Base-by-base conservation (phyloP, 1,140 invertebrate genomes). In the Bombus vancouverensis region DNA sequence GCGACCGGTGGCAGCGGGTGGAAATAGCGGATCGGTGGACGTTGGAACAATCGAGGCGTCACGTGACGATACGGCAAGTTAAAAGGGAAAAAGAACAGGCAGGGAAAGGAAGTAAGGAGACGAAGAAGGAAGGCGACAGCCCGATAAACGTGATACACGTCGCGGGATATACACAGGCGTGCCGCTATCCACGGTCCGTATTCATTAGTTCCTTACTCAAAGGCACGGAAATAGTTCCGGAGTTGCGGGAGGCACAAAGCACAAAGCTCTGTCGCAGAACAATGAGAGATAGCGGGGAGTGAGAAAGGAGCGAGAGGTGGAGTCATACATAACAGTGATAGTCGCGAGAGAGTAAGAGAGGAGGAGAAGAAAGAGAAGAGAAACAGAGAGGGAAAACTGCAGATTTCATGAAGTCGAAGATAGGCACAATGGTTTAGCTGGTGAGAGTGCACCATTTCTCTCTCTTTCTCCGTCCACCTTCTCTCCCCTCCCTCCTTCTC, bases 191-290 rank as follows among this genome's bases (percentile, higher is more conserved):
- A 85, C 87, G 88, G 79, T 90, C 87, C 90, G 94, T 92, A 95
- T 95, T 95, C 94, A 95, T 95, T 95, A 95, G 93, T 95, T 95
- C 94, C 93, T 95, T 95, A 95, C 94, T 95, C 94, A 95, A 95
- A 95, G 92, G 90, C 92, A 92, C 91, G 90, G 92, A 93, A 93
- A 94, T 95, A 95, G 94, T 95, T 95, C 94, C 94, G 94, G 92
- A 95, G 93, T 94, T 94, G 90, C 91, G 87, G 85, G 89, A 91
- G 91, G 93, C 88, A 95, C 94, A 95, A 95, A 95, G 94, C 93
- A 95, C 94, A 95, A 95, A 95, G 94, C 94, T 94, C 92, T 91
- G 92, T 92, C 92, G 92, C 90, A 88, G 94, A 95, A 95, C 94
- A 95, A 95, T 95, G 94, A 95, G 93, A 87, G 90, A 86, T 84